Evolutionary conservation across 2,113 vertebrate species (phyloP).

Genomic region (Malaclemys terrapin): DNA sequence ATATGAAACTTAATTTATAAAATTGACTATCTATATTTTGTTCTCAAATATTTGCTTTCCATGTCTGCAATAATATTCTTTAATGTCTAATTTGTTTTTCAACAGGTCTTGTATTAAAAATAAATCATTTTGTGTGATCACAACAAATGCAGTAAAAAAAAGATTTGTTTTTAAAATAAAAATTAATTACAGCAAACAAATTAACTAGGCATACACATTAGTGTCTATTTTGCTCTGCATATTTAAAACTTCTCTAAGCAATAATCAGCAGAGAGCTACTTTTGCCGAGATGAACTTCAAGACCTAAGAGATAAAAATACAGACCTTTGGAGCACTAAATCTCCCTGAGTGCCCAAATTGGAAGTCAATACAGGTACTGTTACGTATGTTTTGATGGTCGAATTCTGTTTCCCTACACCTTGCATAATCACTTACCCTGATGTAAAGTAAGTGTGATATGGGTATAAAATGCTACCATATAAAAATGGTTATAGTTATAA

Average conservation of each 20-base stretch:
- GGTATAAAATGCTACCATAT: background rate
- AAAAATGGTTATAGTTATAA: background rate
- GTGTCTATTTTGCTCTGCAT: background rate
- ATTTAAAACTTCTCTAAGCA: background rate
- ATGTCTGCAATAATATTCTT: conserved; percentile 13
- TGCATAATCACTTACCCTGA: background rate
- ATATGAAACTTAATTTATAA: conserved; percentile 21
- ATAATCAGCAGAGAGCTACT: background rate
- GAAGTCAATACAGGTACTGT: background rate
- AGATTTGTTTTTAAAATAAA: conserved; percentile 38
- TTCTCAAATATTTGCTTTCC: background rate
- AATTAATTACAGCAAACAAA: background rate
- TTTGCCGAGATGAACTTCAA: background rate
- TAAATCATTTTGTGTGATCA: background rate
- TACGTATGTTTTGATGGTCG: background rate
- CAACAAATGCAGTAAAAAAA: conserved; percentile 50
- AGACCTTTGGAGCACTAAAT: background rate
- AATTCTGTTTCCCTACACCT: background rate
- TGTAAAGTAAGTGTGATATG: background rate
- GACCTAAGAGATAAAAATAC: background rate
- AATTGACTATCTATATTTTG: conserved; percentile 30
- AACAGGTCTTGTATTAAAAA: conserved; percentile 27
- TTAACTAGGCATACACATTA: background rate
- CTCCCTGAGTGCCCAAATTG: background rate
- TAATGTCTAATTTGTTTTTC: conserved; percentile 52